Evolutionary conservation across 2,797 vertebrate species (phyloP).

Genomic region (Sebastes ruberrimus): DNA sequence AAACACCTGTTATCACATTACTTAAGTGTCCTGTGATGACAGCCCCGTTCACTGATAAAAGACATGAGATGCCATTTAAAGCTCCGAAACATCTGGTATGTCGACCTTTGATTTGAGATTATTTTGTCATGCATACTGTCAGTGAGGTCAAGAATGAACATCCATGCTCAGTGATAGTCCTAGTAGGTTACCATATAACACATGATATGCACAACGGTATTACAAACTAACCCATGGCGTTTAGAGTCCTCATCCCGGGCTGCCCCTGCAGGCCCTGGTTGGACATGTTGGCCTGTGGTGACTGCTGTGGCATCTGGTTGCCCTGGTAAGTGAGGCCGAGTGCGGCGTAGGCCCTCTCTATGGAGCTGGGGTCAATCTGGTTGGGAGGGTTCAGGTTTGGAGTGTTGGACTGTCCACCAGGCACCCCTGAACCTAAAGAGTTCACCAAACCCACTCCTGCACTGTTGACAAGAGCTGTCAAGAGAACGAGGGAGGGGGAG

Average conservation of each 20-base stretch:
- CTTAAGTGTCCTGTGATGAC: neutral
- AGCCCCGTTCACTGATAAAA: neutral
- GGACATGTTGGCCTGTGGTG: constrained; percentile 85
- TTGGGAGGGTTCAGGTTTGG: constrained; percentile 90
- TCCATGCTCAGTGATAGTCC: neutral
- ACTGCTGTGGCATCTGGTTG: constrained; percentile 90
- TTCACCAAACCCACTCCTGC: constrained; percentile 89
- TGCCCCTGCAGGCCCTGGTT: constrained; percentile 84
- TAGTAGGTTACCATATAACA: neutral
- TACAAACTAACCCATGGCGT: constrained; percentile 87
- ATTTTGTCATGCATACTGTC: neutral
- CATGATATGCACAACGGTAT: neutral
- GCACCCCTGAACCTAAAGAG: constrained; percentile 84
- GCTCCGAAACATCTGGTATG: neutral
- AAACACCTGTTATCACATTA: neutral
- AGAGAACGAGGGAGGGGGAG: neutral
- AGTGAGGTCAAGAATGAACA: neutral
- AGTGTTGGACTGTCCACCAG: constrained; percentile 88
- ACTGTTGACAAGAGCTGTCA: constrained; percentile 89
- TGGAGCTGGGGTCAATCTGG: constrained; percentile 98
- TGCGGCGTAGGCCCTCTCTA: constrained; percentile 96
- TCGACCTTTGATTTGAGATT: neutral
- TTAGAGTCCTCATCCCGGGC: constrained; percentile 87
- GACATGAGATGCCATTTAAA: neutral
- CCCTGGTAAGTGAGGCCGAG: constrained; percentile 96